Conservation (phyloP, 1,140 invertebrate genomes). For the Brachionus paranguensis region DNA sequence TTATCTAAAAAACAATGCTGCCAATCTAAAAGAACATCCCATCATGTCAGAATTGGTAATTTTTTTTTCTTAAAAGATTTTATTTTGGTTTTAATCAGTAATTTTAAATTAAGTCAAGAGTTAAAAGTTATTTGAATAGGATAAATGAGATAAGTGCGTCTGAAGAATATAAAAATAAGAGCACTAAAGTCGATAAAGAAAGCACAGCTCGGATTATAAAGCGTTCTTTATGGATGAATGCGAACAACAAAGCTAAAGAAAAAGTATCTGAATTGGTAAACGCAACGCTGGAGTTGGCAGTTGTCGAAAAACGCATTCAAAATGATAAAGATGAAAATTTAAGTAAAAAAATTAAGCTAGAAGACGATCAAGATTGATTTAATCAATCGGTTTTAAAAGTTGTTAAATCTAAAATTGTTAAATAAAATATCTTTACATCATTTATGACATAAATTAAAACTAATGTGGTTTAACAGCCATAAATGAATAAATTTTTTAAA, state of each 20-base stretch:
- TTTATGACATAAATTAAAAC: not conserved
- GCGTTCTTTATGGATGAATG: slow-evolving; percentile 34
- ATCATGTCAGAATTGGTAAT: slow-evolving; percentile 24
- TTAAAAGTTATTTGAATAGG: slow-evolving; percentile 13
- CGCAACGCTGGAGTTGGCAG: not conserved
- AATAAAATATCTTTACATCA: not conserved
- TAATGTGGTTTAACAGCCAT: not conserved
- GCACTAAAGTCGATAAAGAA: slow-evolving; percentile 6
- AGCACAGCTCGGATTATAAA: slow-evolving; percentile 35
- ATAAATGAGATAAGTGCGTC: slow-evolving; percentile 25
- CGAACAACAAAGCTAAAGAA: not conserved
- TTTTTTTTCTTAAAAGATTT: not conserved
- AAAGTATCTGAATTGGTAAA: slow-evolving; percentile 10
- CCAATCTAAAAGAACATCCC: slow-evolving; percentile 33
- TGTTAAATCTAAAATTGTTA: not conserved
- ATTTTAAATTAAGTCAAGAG: not conserved
- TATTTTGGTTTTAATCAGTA: not conserved
- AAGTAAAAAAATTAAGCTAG: not conserved
- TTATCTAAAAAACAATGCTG: slow-evolving; percentile 31
- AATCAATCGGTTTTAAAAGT: not conserved
- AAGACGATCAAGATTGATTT: not conserved
- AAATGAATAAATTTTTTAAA: not conserved
- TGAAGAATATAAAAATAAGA: slow-evolving; percentile 17
- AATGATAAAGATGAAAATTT: not conserved
- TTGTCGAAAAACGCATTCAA: not conserved